phyloP scores from a whole-genome alignment of 2,888 invertebrate genomes.

The Trissolcus japonicus region DNA sequence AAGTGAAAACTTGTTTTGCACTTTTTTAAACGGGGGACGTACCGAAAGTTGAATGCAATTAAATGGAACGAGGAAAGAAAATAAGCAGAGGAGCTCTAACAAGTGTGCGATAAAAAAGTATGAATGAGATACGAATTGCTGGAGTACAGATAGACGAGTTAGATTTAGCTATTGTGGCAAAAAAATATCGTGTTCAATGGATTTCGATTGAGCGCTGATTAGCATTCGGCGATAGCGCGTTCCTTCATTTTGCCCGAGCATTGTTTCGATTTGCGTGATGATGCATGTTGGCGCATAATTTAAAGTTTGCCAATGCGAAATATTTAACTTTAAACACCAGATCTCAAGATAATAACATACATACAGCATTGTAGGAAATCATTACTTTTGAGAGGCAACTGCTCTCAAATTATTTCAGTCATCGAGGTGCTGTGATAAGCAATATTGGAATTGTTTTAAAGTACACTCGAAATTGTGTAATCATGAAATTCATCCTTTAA shows the following conservation, averaged over 20 bases:
- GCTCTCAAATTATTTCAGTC: too few relatives aligned
- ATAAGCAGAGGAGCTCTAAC: too few relatives aligned
- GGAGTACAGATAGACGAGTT: neutral
- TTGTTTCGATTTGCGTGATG: conserved; percentile 27
- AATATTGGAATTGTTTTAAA: too few relatives aligned
- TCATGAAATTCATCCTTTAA: too few relatives aligned
- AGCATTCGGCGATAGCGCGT: conserved; percentile 18
- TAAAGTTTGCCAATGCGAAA: conserved; percentile 34
- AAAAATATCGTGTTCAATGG: conserved; percentile 11
- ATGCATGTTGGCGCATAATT: conserved; percentile 34
- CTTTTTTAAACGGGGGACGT: too few relatives aligned
- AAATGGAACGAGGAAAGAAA: too few relatives aligned
- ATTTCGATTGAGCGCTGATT: conserved; percentile 11
- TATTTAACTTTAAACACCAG: neutral
- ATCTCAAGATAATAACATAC: conserved; percentile 27
- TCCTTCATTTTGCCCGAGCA: conserved; percentile 21
- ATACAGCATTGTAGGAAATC: conserved; percentile 6
- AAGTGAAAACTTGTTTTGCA: too few relatives aligned
- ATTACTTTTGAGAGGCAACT: conserved; percentile 8
- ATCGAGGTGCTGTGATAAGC: too few relatives aligned
- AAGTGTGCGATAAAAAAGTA: too few relatives aligned
- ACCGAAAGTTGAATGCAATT: too few relatives aligned
- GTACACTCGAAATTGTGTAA: too few relatives aligned
- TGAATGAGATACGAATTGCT: too few relatives aligned
- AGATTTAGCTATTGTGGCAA: conserved; percentile 1